phyloP scores from a whole-genome alignment of 2,888 invertebrate genomes.

The Furcula furcula region DNA sequence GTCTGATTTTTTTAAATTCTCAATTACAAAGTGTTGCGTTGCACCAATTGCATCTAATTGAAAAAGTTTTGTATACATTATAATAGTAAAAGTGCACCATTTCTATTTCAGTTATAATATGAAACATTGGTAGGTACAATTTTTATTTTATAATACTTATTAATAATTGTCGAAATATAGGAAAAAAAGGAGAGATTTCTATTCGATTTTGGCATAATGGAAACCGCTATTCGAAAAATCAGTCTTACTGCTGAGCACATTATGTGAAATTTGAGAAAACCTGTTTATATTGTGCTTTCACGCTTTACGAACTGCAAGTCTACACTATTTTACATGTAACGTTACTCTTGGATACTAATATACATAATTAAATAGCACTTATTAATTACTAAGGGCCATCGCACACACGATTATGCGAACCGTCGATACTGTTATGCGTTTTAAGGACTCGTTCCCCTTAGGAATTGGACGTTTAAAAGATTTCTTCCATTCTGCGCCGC shows the following conservation, averaged over 20 bases:
- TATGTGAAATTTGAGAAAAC: slow-evolving; percentile 29
- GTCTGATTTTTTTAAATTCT: slow-evolving; percentile 7
- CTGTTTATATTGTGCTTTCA: slow-evolving; percentile 43
- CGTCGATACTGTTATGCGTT: no score
- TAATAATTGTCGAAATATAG: slow-evolving; percentile 26
- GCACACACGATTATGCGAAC: no score
- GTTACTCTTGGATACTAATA: background rate
- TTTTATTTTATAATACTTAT: slow-evolving; percentile 24
- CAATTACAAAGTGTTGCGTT: slow-evolving; percentile 12
- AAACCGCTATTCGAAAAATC: slow-evolving; percentile 57
- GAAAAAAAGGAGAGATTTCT: slow-evolving; percentile 37
- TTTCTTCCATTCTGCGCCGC: no score
- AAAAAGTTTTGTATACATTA: slow-evolving; percentile 11
- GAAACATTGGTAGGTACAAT: slow-evolving; percentile 28
- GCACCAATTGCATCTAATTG: slow-evolving; percentile 22
- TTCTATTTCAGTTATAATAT: slow-evolving; percentile 40
- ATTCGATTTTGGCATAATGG: slow-evolving; percentile 45
- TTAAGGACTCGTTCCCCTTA: no score
- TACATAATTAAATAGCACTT: slow-evolving; percentile 19
- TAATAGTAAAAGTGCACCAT: slow-evolving; percentile 47
- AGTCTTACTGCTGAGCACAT: slow-evolving; percentile 77
- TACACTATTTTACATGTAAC: background rate
- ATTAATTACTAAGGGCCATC: slow-evolving; percentile 15
- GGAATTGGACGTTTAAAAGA: no score
- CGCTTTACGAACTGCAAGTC: slow-evolving; percentile 13